These are phyloP conservation scores for Globicephala melas DNA, from an alignment of 2,113 vertebrate genomes.

Conservation along the genomic window DNA sequence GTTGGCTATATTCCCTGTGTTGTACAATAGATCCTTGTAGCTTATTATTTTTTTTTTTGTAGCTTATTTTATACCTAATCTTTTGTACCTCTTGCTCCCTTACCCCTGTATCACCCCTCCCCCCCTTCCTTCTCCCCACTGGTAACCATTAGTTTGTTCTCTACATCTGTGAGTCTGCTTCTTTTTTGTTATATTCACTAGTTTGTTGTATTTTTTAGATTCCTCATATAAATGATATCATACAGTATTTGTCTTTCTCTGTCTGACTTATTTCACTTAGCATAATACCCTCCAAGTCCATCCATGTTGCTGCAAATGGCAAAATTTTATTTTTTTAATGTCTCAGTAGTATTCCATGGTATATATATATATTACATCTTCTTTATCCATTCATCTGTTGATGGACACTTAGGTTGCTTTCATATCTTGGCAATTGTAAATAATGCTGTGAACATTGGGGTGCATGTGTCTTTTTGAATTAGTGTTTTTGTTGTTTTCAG, in stretches of 20 bases:
- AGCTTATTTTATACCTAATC: not conserved
- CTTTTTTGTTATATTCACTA: not conserved
- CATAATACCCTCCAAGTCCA: not conserved
- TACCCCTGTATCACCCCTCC: not conserved
- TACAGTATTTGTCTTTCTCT: not conserved
- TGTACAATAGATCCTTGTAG: not conserved
- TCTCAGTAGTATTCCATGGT: not conserved
- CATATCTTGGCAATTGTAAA: not conserved
- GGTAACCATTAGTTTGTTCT: not conserved
- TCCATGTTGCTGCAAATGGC: not conserved
- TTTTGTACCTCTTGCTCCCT: not conserved
- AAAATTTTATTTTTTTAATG: not conserved
- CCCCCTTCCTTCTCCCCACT: not conserved
- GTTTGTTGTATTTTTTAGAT: not conserved
- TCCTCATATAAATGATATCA: not conserved
- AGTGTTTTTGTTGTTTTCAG: not conserved
- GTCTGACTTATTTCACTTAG: not conserved
- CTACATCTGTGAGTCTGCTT: not conserved
- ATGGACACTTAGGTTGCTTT: not conserved
- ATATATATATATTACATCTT: not conserved
- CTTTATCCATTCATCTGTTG: not conserved
- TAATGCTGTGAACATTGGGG: not conserved
- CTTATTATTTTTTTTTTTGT: not conserved
- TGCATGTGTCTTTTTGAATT: not conserved
- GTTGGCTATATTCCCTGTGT: not conserved